phyloP scores from a whole-genome alignment of 2,113 vertebrate species.

The Anguilla rostrata region DNA sequence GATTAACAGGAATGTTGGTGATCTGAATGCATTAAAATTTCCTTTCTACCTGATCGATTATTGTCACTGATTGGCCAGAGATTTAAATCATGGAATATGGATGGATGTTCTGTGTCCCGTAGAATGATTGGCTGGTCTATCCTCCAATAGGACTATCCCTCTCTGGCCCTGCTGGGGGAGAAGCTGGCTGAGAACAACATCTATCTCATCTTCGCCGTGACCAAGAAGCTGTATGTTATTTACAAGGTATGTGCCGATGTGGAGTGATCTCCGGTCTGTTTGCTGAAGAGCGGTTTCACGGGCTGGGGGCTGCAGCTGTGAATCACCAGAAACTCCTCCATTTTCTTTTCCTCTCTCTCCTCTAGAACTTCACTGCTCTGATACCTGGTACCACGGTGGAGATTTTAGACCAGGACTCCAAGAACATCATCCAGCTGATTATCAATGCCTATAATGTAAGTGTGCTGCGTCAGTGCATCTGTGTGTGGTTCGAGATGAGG shows the following conservation, averaged over 20 bases:
- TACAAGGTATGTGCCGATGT: constrained; percentile 79
- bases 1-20: too few relatives aligned
- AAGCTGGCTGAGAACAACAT: constrained; percentile 96
- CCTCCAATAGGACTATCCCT: constrained; percentile 86
- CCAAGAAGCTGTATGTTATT: constrained; percentile 85
- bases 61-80: too few relatives aligned
- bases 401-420: constrained; percentile 92
- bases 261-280: neutral
- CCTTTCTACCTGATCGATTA: too few relatives aligned
- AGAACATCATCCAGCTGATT: constrained; percentile 95
- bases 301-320: neutral
- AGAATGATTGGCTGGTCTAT: neutral
- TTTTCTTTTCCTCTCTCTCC: neutral
- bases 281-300: neutral
- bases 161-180: constrained; percentile 91
- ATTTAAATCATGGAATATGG: too few relatives aligned
- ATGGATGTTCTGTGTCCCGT: neutral
- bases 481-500: neutral
- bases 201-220: constrained; percentile 94
- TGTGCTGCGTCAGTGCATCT: constrained; percentile 21
- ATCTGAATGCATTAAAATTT: too few relatives aligned
- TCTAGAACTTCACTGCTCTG: constrained; percentile 88
- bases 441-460: constrained; percentile 92
- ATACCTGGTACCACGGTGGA: constrained; percentile 95
- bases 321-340: neutral